Evolutionary conservation across 53 echinoderm and acorn worm genomes (phyloP), one percentile per base, ranked within the genome.

Genomic region (Mesocentrotus franciscanus): DNA sequence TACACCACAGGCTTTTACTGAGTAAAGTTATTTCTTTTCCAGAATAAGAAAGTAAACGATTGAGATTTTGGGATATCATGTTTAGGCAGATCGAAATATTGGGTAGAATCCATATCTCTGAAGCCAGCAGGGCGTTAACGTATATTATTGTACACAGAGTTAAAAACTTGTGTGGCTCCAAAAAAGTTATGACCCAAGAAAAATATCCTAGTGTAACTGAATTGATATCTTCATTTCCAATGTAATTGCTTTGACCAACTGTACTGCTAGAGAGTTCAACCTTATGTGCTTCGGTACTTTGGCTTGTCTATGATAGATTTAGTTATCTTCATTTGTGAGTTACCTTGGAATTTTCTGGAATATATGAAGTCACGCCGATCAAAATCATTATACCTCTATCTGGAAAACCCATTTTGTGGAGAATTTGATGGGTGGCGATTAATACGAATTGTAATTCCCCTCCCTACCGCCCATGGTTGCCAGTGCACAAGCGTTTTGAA

Each of bases 341-440:
- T n/a, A 58, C 87, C 87, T 85, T 85, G 87, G 87, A 85, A 85
- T 56, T 58, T 57, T 85, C 79, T n/a, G 26, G 58, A 33, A 85
- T 24, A 85, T 58, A 57, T 85, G 87, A 85, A 57, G 87, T 85
- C 87, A 85, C 58, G 56, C 87, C 87, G 24, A 85, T 85, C 58
- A 85, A 85, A 85, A 85, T 58, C 87, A 56, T 85, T 85, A 30
- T 64, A 30, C 39, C 87, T n/a, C 57, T 24, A 85, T 58, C 92
- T 92, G 92, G 92, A n/a, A 92, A 92, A 72, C 55, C 92, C 71
- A 92, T 92, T 39, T 72, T 55, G 71, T 56, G 24, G 34, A 15
- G 56, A 42, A 55, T 49, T 49, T 92, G 92, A 92, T 72, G 71
- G 92, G 92, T 92, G 92, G 92, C 92, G 92, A 72, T 92, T 72